Conservation (phyloP, 1,140 invertebrate genomes). For the Daktulosphaira vitifoliae region DNA sequence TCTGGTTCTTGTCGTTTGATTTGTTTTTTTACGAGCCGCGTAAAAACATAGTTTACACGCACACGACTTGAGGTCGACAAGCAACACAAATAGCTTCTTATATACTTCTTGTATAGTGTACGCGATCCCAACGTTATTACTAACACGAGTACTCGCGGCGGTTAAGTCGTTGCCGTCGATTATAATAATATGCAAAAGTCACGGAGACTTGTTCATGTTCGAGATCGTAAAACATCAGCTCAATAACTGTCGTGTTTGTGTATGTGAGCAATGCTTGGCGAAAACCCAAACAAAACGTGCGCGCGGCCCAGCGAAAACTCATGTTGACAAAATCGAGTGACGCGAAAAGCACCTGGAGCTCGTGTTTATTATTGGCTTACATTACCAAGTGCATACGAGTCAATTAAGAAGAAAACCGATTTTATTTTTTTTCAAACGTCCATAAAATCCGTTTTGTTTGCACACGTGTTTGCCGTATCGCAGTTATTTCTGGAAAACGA, state of each 20-base stretch:
- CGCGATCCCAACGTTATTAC: too few species aligned
- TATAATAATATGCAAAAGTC: slow-evolving; percentile 6
- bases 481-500: too few species aligned
- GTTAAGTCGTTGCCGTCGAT: background rate
- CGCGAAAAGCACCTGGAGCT: too few species aligned
- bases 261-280: background rate
- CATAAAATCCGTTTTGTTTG: too few species aligned
- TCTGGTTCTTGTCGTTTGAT: slow-evolving; percentile 8
- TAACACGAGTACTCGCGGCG: too few species aligned
- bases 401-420: too few species aligned
- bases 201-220: background rate
- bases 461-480: too few species aligned
- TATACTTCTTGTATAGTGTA: too few species aligned
- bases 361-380: too few species aligned
- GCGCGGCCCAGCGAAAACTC: background rate
- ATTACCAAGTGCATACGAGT: too few species aligned
- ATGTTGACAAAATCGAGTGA: background rate
- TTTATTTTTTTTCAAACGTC: too few species aligned
- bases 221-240: background rate
- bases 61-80: background rate
- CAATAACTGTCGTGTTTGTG: too few species aligned
- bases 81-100: slow-evolving; percentile 7
- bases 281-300: slow-evolving; percentile 22
- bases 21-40: slow-evolving; percentile 30
- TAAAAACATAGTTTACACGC: slow-evolving; percentile 10